Evolutionary conservation across 2,797 vertebrate genomes (phyloP).

Genomic region (Pempheris klunzingeri): DNA sequence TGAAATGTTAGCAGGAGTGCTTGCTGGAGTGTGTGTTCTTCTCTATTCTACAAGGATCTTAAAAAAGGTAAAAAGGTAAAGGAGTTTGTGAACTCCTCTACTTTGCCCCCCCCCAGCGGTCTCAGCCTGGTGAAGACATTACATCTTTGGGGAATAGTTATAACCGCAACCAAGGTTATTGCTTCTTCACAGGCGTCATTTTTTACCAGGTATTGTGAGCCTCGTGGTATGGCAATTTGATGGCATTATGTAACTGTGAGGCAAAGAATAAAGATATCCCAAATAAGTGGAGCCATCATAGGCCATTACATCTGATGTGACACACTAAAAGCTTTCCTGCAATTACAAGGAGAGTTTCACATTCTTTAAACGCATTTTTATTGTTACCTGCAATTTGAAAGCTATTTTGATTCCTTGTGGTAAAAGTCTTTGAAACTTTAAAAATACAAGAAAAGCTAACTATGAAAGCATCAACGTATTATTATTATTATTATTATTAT

Average conservation of each 20-base stretch:
- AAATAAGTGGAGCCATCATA: constrained; percentile 39
- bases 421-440: background rate
- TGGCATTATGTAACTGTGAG: constrained; percentile 45
- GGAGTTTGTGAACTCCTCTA: constrained; percentile 16
- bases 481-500: too few relatives aligned
- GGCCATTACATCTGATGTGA: constrained; percentile 27
- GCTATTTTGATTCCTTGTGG: background rate
- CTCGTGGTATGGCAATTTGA: constrained; percentile 26
- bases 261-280: constrained; percentile 46
- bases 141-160: constrained; percentile 41
- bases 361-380: constrained; percentile 10
- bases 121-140: constrained; percentile 10
- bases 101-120: constrained; percentile 7
- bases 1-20: too few relatives aligned
- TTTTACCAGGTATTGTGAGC: constrained; percentile 39
- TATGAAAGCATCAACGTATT: background rate
- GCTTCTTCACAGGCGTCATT: constrained; percentile 52
- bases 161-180: constrained; percentile 48
- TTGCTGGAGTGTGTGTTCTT: too few relatives aligned
- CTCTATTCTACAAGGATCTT: too few relatives aligned
- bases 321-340: constrained; percentile 45
- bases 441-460: background rate
- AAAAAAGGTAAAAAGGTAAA: constrained; percentile 17
- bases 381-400: constrained; percentile 7
- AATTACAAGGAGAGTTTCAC: constrained; percentile 17